Base-by-base conservation (phyloP, 2,113 vertebrate species). In the Poecilia latipinna region DNA sequence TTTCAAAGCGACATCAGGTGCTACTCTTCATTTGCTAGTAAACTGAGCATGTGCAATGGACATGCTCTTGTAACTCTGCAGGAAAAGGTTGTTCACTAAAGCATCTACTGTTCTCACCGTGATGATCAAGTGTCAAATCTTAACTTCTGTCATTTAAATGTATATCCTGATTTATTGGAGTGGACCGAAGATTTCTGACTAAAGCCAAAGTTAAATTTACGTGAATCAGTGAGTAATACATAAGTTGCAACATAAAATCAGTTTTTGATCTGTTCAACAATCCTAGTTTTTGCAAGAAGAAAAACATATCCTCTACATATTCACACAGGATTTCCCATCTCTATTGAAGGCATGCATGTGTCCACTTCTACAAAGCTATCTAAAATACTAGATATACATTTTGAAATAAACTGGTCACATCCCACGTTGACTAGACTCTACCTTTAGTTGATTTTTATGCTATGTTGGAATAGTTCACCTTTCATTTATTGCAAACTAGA, bases 301-400 rank as follows among this genome's bases (percentile, higher is more conserved):
- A 62, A 15, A 5, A 5, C 4, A 62, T 31, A 2, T 57, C 10
- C 24, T n/a, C 4, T 48, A 5, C 13, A 19, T 48, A 19, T 48
- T 19, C 6, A 17, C 44, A 4, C 19, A 48, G 44, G 44, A 19
- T 48, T 19, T 7, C 5, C 4, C 17, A 19, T 57, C 22, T 57
- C n/a, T n/a, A 57, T 10, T 57, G 2, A 24, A 24, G 8, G 22
- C 51, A 57, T 57, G n/a, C 6, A 57, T 11, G 51, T 57, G 51
- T n/a, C 4, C 15, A 62, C 61, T 61, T 26, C 26, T 13, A 28
- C 4, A 29, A 12, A 77, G 32, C 26, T 60, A 70, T 22, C 19
- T 70, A 35, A 29, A 65, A 15, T 39, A 44, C 24, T 57, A 71
- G 10, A 64, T 39, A 32, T 65, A 10, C 44, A 67, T 71, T 37